Conservation (phyloP, 2,888 invertebrate species). For the Euplexia lucipara region DNA sequence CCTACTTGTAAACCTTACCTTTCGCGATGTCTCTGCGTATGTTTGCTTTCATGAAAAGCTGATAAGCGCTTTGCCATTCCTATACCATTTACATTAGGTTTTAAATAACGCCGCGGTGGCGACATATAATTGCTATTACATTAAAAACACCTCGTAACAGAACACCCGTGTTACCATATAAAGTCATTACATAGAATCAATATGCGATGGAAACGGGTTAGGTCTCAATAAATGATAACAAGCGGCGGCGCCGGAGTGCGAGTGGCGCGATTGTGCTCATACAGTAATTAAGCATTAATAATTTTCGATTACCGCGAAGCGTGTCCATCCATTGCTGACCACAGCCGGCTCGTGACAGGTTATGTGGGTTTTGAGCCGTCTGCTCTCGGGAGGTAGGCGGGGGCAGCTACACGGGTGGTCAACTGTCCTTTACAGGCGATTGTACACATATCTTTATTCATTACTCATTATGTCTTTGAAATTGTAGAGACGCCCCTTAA, state of each 20-base stretch:
- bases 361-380: conserved; percentile 77
- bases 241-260: conserved; percentile 60
- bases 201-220: conserved; percentile 59
- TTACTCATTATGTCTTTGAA: conserved; percentile 67
- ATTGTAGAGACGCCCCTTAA: conserved; percentile 43
- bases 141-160: conserved; percentile 46
- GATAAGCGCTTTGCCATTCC: conserved; percentile 71
- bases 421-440: conserved; percentile 73
- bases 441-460: conserved; percentile 64
- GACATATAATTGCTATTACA: conserved; percentile 61
- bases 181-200: conserved; percentile 55
- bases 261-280: conserved; percentile 67
- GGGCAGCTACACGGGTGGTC: conserved; percentile 77
- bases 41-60: conserved; percentile 69
- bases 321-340: conserved; percentile 74
- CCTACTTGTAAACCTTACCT: conserved; percentile 28
- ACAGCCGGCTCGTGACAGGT: conserved; percentile 77
- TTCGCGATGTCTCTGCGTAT: conserved; percentile 60
- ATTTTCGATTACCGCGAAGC: conserved; percentile 84
- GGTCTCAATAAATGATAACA: conserved; percentile 64
- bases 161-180: conserved; percentile 52
- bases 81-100: conserved; percentile 69
- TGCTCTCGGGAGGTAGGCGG: conserved; percentile 62
- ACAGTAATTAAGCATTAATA: conserved; percentile 82
- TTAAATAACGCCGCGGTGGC: conserved; percentile 65